Conservation (phyloP, 2,888 invertebrate species). For the Leucophenga maculata region DNA sequence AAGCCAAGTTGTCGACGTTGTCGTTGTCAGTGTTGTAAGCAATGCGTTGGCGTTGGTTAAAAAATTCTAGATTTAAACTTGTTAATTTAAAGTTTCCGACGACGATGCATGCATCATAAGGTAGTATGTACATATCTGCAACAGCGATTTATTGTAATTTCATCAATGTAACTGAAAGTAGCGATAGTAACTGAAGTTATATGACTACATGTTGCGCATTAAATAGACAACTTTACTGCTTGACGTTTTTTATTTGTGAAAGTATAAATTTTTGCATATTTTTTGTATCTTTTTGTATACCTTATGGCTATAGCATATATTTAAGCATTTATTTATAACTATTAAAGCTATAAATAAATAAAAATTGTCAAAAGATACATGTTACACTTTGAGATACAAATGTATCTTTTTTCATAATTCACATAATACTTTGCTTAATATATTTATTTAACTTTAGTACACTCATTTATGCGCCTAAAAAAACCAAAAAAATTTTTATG, state of each 20-base stretch:
- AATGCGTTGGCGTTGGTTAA: background rate
- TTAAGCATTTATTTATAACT: too few species aligned
- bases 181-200: too few species aligned
- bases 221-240: background rate
- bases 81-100: background rate
- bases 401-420: background rate
- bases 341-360: too few species aligned
- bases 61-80: background rate
- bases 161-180: too few species aligned
- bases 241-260: background rate
- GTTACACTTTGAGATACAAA: too few species aligned
- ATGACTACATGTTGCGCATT: too few species aligned
- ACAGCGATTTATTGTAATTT: too few species aligned
- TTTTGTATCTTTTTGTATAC: background rate
- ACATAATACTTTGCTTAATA: background rate
- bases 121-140: too few species aligned
- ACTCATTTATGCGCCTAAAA: background rate
- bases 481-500: background rate
- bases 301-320: background rate
- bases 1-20: background rate
- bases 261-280: background rate
- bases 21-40: background rate
- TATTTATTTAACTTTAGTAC: background rate
- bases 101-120: too few species aligned
- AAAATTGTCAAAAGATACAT: too few species aligned